Base-by-base conservation (phyloP, 2,113 vertebrate species). In the Nothoprocta pentlandii region DNA sequence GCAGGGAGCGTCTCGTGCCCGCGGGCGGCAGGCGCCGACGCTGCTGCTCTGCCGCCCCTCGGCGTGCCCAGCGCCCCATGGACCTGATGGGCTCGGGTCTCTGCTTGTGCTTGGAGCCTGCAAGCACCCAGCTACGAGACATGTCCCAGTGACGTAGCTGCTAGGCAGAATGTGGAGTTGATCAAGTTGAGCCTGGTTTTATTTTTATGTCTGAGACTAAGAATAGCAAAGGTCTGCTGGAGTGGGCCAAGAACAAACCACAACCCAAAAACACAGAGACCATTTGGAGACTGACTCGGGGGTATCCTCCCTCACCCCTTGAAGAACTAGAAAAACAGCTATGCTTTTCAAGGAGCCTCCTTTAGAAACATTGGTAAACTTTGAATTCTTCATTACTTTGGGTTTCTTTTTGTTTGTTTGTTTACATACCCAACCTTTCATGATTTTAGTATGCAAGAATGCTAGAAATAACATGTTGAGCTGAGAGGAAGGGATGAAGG, bases 271-370 rank as follows among this genome's bases (percentile, higher is more conserved):
- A 7, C 36, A 39, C 36, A 39, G 23, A 66, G 63, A 26, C 63
- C 6, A 7, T 61, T 66, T 81, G 79, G 49, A 58, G 34, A 69
- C 66, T 67, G 89, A 68, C 16, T 87, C 32, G 46, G 26, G 41
- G 0, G 0, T 34, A 51, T 64, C 39, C 23, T 70, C 44, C 41
- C 22, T 84, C 6, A 1, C 47, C 9, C 28, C 15, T 19, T 51
- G 56, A 46, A 67, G 62, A 82, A 14, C 70, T 58, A 25, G 32
- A 39, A 78, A 36, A 44, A 25, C 44, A 70, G 23, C 47, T 83
- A 42, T 75, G 70, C 63, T 80, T 69, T 73, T 89, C 54, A 75
- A 89, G 68, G 62, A 77, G 32, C 32, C 64, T 79, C 34, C 26
- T 59, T 82, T 76, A 80, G 62, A 62, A 2, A 0, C 30, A 44